phyloP scores from a whole-genome alignment of 2,888 invertebrate genomes.

The Mesorhabditis spiculigera region DNA sequence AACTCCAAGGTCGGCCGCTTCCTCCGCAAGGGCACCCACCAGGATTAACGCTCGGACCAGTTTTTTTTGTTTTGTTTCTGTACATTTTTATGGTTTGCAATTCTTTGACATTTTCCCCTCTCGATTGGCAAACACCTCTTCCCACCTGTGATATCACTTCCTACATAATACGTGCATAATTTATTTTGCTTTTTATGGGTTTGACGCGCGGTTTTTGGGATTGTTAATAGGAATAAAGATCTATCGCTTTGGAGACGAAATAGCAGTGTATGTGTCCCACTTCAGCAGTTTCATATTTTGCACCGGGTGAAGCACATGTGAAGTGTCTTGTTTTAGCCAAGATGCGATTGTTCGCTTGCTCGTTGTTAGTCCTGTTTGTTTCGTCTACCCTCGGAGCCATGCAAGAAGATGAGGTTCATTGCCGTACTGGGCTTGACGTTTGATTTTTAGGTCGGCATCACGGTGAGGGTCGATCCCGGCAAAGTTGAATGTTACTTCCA shows the following conservation, averaged over 20 bases:
- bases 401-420: not conserved
- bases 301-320: too few species aligned
- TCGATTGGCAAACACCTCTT: too few species aligned
- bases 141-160: not conserved
- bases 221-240: too few species aligned
- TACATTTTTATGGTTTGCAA: too few species aligned
- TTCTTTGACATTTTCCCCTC: too few species aligned
- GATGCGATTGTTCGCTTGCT: not conserved
- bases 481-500: conserved; percentile 13
- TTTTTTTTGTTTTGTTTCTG: too few species aligned
- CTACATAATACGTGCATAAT: not conserved
- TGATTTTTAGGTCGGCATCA: not conserved
- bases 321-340: not conserved
- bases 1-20: conserved; percentile 59
- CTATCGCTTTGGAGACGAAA: too few species aligned
- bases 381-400: too few species aligned
- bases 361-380: too few species aligned
- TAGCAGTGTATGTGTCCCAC: too few species aligned
- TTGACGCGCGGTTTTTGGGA: not conserved
- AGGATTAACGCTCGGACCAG: not conserved
- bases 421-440: not conserved
- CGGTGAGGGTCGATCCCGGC: conserved; percentile 1
- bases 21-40: conserved; percentile 27
- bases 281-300: too few species aligned
- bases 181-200: not conserved